Evolutionary conservation across 2,113 vertebrate species (phyloP).

Genomic region (Tragelaphus buxtoni): DNA sequence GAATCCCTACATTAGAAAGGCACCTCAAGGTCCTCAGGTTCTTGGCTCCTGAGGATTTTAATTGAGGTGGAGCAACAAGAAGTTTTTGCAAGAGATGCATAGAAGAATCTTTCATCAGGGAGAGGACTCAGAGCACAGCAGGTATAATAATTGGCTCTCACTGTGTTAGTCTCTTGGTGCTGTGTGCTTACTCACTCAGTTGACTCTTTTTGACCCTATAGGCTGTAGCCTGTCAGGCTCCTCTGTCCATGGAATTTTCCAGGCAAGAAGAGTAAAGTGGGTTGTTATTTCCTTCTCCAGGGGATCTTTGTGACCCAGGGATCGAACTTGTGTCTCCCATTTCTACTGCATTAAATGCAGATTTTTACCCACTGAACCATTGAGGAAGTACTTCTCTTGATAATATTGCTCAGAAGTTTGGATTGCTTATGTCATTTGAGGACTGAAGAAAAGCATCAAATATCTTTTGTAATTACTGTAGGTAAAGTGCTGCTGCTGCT

Average conservation of each 20-base stretch:
- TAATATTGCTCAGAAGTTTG: neutral
- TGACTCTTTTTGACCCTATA: neutral
- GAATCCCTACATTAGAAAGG: neutral
- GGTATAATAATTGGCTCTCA: neutral
- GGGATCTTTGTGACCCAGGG: neutral
- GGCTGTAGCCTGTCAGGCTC: neutral
- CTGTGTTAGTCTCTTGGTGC: neutral
- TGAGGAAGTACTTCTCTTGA: neutral
- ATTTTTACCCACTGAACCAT: neutral
- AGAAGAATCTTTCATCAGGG: neutral
- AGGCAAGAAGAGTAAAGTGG: neutral
- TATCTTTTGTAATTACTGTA: neutral
- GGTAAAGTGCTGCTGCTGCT: neutral
- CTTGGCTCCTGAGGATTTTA: neutral
- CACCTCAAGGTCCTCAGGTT: neutral
- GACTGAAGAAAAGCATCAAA: neutral
- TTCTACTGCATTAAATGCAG: neutral
- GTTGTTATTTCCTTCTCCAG: neutral
- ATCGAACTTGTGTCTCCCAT: accelerated
- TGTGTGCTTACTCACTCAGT: neutral
- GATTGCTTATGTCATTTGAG: neutral
- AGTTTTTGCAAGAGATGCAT: neutral
- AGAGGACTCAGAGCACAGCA: neutral
- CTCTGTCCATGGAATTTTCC: neutral
- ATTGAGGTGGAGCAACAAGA: neutral